phyloP scores from a whole-genome alignment of 2,888 invertebrate species.

The Heteromyza rotundicornis region DNA sequence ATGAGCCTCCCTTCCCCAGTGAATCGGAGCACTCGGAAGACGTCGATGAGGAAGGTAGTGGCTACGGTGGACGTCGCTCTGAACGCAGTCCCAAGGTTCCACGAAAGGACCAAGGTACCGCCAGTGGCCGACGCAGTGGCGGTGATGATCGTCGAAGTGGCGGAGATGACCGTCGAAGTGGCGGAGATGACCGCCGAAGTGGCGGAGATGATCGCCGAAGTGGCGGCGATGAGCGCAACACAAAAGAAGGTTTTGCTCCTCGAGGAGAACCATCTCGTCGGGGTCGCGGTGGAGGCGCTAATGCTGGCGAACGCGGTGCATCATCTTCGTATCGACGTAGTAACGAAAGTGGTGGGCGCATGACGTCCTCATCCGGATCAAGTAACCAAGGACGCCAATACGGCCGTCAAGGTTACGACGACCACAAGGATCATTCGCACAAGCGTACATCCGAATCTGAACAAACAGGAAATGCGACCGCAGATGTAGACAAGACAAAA shows the following conservation, averaged over 20 bases:
- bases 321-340: slow-evolving; percentile 63
- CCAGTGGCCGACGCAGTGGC: slow-evolving; percentile 29
- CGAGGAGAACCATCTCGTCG: slow-evolving; percentile 88
- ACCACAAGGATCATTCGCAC: slow-evolving; percentile 43
- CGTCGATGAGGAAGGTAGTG: slow-evolving; percentile 72
- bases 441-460: slow-evolving; percentile 55
- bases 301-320: slow-evolving; percentile 64
- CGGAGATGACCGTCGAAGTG: slow-evolving; percentile 14
- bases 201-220: slow-evolving; percentile 34
- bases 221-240: slow-evolving; percentile 28
- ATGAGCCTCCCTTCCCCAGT: slow-evolving; percentile 63
- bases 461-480: slow-evolving; percentile 28
- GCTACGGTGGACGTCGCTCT: slow-evolving; percentile 65
- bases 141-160: slow-evolving; percentile 28
- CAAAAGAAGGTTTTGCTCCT: slow-evolving; percentile 79
- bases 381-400: slow-evolving; percentile 40
- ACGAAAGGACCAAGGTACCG: background rate
- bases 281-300: slow-evolving; percentile 73
- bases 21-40: slow-evolving; percentile 76
- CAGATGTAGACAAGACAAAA: slow-evolving; percentile 71
- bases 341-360: slow-evolving; percentile 21
- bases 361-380: background rate
- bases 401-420: slow-evolving; percentile 51
- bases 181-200: slow-evolving; percentile 30
- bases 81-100: slow-evolving; percentile 64